A percentile compares a stretch with the other conserved stretches of the same genome.
phyloP scores from a whole-genome alignment of 1,140 invertebrate species.

The Venustaconcha ellipsiformis region DNA sequence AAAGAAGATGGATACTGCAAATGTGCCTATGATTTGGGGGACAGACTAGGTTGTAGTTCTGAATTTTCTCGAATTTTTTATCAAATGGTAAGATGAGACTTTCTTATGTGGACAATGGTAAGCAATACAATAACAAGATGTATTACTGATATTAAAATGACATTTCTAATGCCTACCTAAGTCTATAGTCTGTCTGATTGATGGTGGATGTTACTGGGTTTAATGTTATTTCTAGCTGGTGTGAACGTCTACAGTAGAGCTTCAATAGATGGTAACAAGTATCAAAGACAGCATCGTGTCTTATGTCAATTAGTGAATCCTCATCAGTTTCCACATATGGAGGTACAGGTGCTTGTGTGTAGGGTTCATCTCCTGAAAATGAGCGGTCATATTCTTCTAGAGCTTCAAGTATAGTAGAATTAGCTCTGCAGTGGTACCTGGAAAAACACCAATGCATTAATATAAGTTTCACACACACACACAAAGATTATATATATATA shows the following conservation, averaged over 20 bases:
- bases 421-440: conserved; percentile 77
- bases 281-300: conserved; percentile 70
- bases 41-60: too few relatives aligned
- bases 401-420: conserved; percentile 78
- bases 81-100: too few relatives aligned
- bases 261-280: conserved; percentile 87
- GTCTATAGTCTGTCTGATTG: conserved; percentile 85
- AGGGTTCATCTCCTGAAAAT: conserved; percentile 71
- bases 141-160: too few relatives aligned
- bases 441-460: conserved; percentile 4
- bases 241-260: conserved; percentile 74
- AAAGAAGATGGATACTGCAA: too few relatives aligned
- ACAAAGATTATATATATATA: too few relatives aligned
- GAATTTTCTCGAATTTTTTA: too few relatives aligned
- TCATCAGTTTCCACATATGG: conserved; percentile 68
- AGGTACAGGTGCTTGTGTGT: conserved; percentile 73
- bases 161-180: conserved; percentile 75
- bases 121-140: too few relatives aligned
- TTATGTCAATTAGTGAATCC: conserved; percentile 14
- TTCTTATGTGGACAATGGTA: too few relatives aligned
- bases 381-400: conserved; percentile 78
- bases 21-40: too few relatives aligned
- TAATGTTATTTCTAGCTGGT: conserved; percentile 78
- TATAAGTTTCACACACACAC: too few relatives aligned
- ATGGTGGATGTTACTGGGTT: conserved; percentile 83